Conservation (phyloP, 2,113 vertebrate species). For the Sceloporus tristichus region DNA sequence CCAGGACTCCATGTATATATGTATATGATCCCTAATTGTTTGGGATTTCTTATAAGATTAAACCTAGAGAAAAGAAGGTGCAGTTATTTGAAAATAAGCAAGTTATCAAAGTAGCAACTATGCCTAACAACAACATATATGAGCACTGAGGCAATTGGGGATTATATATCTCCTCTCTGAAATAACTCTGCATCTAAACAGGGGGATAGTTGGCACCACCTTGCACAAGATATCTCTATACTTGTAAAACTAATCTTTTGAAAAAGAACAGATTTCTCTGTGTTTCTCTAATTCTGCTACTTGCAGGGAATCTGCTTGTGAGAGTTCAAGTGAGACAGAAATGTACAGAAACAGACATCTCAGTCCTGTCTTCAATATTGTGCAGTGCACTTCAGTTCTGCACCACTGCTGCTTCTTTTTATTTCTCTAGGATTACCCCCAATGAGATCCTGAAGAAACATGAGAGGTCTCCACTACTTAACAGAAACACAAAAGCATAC, state of each 20-base stretch:
- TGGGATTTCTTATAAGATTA: background rate
- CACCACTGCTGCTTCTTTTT: background rate
- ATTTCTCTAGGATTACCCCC: background rate
- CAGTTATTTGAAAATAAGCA: background rate
- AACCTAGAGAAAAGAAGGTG: background rate
- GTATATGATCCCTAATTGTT: background rate
- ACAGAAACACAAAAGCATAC: background rate
- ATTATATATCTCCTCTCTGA: background rate
- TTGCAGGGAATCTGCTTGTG: background rate
- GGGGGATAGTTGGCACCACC: background rate
- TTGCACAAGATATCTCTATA: slow-evolving; percentile 18
- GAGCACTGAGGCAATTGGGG: too few species aligned
- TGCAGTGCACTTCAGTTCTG: background rate
- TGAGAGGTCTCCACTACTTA: slow-evolving; percentile 22
- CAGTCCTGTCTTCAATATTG: background rate
- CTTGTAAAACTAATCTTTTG: slow-evolving; percentile 34
- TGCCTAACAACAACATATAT: background rate
- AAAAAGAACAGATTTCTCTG: background rate
- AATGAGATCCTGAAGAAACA: background rate
- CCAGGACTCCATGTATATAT: too few species aligned
- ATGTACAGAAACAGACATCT: background rate
- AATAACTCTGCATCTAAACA: background rate
- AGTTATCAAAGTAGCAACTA: too few species aligned
- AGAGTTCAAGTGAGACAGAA: background rate
- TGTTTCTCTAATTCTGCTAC: background rate